Evolutionary conservation across 2,888 invertebrate genomes (phyloP).

Genomic region (Callimorpha dominula): DNA sequence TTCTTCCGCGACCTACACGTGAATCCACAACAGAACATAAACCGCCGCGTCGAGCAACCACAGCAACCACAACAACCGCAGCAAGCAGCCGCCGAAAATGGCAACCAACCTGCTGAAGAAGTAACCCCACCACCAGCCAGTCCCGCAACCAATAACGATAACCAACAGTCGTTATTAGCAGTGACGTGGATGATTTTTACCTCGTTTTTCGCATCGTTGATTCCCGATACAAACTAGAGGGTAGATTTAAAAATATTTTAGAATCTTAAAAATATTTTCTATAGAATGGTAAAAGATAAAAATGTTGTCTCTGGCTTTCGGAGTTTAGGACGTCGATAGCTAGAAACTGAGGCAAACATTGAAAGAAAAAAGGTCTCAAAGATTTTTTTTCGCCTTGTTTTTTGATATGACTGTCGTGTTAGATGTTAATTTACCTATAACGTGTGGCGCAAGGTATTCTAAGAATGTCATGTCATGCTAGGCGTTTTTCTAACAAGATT

Average conservation of each 20-base stretch:
- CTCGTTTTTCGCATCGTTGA: constrained; percentile 97
- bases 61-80: constrained; percentile 26
- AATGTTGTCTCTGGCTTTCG: constrained; percentile 10
- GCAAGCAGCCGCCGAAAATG: constrained; percentile 35
- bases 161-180: constrained; percentile 86
- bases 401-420: neutral
- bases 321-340: constrained; percentile 4
- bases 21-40: constrained; percentile 54
- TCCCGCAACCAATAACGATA: constrained; percentile 46
- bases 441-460: constrained; percentile 1
- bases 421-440: neutral
- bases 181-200: constrained; percentile 96
- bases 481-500: neutral
- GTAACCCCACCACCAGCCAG: constrained; percentile 49
- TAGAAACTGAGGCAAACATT: neutral
- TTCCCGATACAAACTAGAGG: constrained; percentile 92
- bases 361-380: neutral
- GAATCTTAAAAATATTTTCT: constrained; percentile 38
- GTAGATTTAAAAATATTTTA: constrained; percentile 26
- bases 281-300: constrained; percentile 6
- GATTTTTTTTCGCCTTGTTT: neutral
- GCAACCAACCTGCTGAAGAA: constrained; percentile 51
- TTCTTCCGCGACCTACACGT: constrained; percentile 89
- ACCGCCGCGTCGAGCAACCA: constrained; percentile 41
- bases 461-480: neutral